These are phyloP conservation scores for Lysandra coridon DNA, from an alignment of 2,888 invertebrate genomes.

Conservation along the genomic window DNA sequence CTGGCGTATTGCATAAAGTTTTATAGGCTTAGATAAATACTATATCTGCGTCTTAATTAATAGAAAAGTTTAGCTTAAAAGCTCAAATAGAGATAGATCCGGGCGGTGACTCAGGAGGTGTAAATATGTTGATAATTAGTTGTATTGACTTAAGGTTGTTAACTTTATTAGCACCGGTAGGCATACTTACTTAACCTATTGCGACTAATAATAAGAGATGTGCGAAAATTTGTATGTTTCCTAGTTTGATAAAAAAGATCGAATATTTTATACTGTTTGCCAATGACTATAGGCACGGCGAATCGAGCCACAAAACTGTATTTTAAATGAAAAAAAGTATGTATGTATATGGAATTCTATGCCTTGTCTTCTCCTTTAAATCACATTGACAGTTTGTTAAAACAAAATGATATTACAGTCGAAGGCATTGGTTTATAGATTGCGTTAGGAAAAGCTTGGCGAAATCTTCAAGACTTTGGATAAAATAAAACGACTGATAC, in stretches of 20 bases:
- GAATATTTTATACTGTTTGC: not conserved
- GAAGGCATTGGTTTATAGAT: not conserved
- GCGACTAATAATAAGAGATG: slow-evolving; percentile 1
- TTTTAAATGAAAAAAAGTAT: too few relatives aligned
- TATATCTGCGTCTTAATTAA: not conserved
- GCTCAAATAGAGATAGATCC: not conserved
- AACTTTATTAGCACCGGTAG: slow-evolving; percentile 23
- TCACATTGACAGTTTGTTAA: not conserved
- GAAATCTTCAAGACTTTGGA: not conserved
- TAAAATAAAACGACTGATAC: not conserved
- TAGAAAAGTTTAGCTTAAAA: slow-evolving; percentile 19
- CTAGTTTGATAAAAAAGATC: not conserved
- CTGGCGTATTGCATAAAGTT: not conserved
- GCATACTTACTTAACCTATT: slow-evolving; percentile 11
- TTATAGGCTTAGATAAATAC: too few relatives aligned
- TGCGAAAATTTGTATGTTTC: not conserved
- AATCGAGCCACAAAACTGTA: too few relatives aligned
- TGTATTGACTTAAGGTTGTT: slow-evolving; percentile 12
- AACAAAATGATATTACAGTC: not conserved
- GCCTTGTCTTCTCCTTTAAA: too few relatives aligned
- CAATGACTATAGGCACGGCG: not conserved
- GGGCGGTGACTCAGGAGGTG: slow-evolving; percentile 13
- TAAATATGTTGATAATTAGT: slow-evolving; percentile 18
- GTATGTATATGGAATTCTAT: too few relatives aligned
- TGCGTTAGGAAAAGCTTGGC: not conserved